Percentiles rank a stretch among this genome's conserved stretches.
phyloP scores from a whole-genome alignment of 2,113 vertebrate species.

The Sander vitreus region DNA sequence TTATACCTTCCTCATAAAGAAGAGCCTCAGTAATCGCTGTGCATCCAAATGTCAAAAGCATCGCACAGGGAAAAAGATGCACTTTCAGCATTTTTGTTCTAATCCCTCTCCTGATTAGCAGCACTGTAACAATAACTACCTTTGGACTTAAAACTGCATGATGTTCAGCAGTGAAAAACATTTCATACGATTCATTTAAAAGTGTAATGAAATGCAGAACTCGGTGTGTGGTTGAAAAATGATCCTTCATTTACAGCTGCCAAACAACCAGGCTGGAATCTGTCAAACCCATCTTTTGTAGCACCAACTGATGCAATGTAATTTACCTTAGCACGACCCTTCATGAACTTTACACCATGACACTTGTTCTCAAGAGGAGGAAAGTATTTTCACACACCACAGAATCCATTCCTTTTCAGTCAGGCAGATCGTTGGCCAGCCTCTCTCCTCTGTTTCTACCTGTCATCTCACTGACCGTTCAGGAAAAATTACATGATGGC shows the following conservation, averaged over 20 bases:
- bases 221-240: constrained; percentile 29
- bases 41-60: neutral
- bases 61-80: neutral
- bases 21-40: neutral
- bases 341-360: constrained; percentile 56
- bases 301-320: constrained; percentile 14
- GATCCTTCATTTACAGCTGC: constrained; percentile 15
- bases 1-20: neutral
- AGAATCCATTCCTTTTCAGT: constrained; percentile 63
- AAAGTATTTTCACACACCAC: constrained; percentile 73
- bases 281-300: constrained; percentile 27
- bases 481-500: constrained; percentile 76
- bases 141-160: neutral
- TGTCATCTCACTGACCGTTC: constrained; percentile 74
- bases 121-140: neutral
- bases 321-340: constrained; percentile 37
- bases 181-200: neutral
- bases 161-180: constrained; percentile 29
- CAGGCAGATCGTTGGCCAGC: constrained; percentile 56
- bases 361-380: constrained; percentile 49
- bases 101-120: constrained; percentile 4
- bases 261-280: constrained; percentile 34
- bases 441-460: constrained; percentile 64
- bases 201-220: constrained; percentile 19
- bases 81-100: neutral